Base-by-base conservation (phyloP, 2,113 vertebrate species). In the Setophaga petechia region DNA sequence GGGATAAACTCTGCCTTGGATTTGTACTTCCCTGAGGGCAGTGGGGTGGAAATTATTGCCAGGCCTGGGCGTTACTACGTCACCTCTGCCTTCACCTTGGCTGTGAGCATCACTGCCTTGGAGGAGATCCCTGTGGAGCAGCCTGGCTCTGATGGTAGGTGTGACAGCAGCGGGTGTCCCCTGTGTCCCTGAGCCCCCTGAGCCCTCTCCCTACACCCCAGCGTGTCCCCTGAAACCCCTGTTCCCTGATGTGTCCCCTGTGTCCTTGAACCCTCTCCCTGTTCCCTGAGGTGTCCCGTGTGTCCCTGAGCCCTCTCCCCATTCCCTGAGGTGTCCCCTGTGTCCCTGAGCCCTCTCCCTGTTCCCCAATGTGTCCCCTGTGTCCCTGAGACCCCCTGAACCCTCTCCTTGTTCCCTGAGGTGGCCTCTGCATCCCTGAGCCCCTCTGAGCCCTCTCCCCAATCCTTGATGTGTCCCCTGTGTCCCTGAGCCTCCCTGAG, bases 31-130 rank as follows among this genome's bases (percentile, higher is more conserved):
- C 98, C 98, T 0, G 97, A 97, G 13, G 97, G 97, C 94, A 97
- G 96, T 0, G 98, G 97, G 15, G 98, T 98, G 86, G 95, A 98
- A 37, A 62, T 98, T 12, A 4, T 98, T 1, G 98, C 98, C 1
- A 97, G 96, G 41, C 97, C 98, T 0, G 98, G 98, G 6, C 97
- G 98, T 16, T 98, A 97, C 71, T 98, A 98, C 0, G 98, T 98
- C 95, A 96, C 96, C 67, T 98, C 98, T 0, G 97, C 98, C 52
- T 98, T 98, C 95, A 98, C 98, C 63, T 91, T 98, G 12, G 98
- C 97, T 5, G 94, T 97, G 93, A 98, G 96, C 62, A 54, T 98
- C 73, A 80, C 96, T 7, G 96, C 96, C 94, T 94, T 94, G 96
- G 97, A 97, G 54, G 98, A 98, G 81, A 76, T 94, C 73, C 89